A percentile compares a stretch with the other conserved stretches of the same genome.
Conservation (phyloP, 2,113 vertebrate species). For the Tetrao urogallus region DNA sequence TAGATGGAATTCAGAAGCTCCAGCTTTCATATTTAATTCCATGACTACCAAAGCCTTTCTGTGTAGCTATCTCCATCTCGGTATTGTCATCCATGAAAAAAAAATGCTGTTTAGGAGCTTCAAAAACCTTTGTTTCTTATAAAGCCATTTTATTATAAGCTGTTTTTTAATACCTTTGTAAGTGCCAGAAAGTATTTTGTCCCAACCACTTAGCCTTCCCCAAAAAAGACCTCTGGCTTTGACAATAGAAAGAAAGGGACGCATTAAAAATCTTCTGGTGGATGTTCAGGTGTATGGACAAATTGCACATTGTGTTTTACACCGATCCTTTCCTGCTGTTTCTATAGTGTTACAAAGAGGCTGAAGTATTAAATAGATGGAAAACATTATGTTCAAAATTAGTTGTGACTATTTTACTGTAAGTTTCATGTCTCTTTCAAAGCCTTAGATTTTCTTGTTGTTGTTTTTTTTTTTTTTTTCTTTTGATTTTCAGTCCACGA, state of each 20-base stretch:
- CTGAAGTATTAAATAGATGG: neutral
- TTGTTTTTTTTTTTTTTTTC: no score
- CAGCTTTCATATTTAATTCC: neutral
- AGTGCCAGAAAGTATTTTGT: neutral
- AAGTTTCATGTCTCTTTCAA: neutral
- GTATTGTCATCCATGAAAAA: neutral
- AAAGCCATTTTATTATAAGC: neutral
- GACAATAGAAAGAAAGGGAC: neutral
- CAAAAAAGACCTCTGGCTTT: neutral
- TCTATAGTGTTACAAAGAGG: neutral
- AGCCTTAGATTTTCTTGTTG: neutral
- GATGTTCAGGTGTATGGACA: neutral
- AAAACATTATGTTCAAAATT: neutral
- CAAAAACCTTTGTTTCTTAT: neutral
- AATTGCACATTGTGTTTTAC: neutral
- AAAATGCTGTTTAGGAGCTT: neutral
- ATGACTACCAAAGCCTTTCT: neutral
- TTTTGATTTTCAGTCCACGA: neutral
- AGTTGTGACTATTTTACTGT: neutral
- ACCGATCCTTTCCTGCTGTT: neutral
- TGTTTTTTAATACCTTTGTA: neutral
- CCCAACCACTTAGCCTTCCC: fast-evolving
- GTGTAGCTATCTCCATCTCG: neutral
- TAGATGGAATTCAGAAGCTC: neutral
- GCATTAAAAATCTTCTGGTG: neutral